Evolutionary conservation across 2,113 vertebrate genomes (phyloP).

Genomic region (Trochalopteron elliotii): DNA sequence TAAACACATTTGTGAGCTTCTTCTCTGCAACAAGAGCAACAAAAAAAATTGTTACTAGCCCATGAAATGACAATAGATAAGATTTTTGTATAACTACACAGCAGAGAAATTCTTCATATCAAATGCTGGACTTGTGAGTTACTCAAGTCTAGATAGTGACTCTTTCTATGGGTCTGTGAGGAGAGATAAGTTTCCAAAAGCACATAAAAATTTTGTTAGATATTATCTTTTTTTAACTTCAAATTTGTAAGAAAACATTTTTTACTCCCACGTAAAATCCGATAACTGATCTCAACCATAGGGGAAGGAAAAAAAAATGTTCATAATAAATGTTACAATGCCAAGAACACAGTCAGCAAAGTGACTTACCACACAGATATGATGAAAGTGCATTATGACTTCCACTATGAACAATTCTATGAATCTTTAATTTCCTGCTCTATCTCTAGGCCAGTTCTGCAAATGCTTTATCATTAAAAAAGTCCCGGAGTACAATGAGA

Average conservation of each 20-base stretch:
- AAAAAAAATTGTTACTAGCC: neutral
- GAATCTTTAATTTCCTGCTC: conserved; percentile 59
- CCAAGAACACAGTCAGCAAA: conserved; percentile 2
- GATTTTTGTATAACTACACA: neutral
- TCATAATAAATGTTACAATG: neutral
- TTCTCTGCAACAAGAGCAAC: neutral
- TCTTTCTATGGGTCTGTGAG: neutral
- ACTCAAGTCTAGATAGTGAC: neutral
- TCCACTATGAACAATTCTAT: conserved; percentile 12
- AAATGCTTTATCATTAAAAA: conserved; percentile 21
- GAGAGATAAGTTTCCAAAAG: neutral
- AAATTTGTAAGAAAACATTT: neutral
- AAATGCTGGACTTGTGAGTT: neutral
- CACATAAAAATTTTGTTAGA: neutral
- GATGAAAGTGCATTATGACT: conserved; percentile 27
- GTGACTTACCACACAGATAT: conserved; percentile 6
- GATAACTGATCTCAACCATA: neutral
- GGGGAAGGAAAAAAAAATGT: neutral
- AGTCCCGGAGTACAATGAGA: conserved; percentile 31
- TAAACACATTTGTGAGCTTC: neutral
- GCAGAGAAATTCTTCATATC: neutral
- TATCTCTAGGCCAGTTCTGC: conserved; percentile 4
- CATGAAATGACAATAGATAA: neutral
- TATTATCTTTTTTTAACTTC: neutral
- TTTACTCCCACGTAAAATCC: neutral